Conservation (phyloP, 1,140 invertebrate species). For the Drosophila aff. region DNA sequence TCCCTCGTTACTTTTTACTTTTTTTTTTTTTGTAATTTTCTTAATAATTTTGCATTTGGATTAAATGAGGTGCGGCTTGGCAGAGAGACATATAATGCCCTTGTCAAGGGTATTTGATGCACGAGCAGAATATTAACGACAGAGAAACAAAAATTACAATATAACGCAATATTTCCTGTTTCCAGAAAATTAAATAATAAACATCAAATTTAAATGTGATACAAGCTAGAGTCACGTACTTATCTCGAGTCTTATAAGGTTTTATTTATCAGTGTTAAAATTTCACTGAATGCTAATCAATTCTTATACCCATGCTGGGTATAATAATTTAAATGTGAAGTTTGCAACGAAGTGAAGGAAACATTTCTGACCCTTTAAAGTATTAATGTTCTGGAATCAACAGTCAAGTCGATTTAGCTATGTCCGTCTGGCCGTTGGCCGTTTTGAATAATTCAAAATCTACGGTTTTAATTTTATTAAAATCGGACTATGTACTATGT, state of each 20-base stretch:
- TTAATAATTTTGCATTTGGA: constrained; percentile 29
- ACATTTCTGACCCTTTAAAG: too few species aligned
- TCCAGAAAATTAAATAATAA: neutral
- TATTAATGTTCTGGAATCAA: too few species aligned
- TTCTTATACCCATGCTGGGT: too few species aligned
- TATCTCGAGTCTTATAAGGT: neutral
- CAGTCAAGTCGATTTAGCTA: too few species aligned
- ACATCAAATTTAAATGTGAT: neutral
- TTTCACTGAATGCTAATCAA: neutral
- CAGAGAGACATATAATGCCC: neutral
- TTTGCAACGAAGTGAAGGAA: too few species aligned
- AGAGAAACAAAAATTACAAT: neutral
- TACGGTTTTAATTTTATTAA: too few species aligned
- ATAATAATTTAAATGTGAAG: too few species aligned
- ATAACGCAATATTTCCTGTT: neutral
- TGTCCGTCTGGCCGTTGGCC: too few species aligned
- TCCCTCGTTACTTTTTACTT: neutral
- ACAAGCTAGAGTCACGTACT: too few species aligned
- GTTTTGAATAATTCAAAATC: too few species aligned
- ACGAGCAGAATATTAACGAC: neutral
- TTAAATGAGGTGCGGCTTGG: constrained; percentile 24
- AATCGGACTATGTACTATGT: too few species aligned
- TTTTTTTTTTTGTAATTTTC: constrained; percentile 1
- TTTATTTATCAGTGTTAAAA: neutral
- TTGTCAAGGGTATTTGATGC: constrained; percentile 19